A percentile compares a stretch with the other conserved stretches of the same genome.
phyloP scores from a whole-genome alignment of 35 echinoderm and acorn worm genomes.

The Ophioderma brevispina region DNA sequence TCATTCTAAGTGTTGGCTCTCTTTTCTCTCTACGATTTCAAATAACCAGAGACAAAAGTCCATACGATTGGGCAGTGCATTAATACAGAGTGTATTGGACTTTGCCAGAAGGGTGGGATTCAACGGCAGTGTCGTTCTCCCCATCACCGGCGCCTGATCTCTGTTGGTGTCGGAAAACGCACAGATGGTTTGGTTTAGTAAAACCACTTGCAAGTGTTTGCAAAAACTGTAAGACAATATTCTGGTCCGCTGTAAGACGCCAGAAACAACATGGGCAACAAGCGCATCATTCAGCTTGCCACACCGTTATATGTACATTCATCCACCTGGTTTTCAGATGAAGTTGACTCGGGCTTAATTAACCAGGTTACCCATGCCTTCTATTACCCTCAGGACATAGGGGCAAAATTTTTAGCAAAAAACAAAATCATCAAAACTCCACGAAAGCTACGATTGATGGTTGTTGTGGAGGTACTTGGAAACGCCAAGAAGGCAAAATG shows the following conservation, averaged over 20 bases:
- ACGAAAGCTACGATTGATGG: neutral
- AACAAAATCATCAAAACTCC: neutral
- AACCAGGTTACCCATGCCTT: neutral
- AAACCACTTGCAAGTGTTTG: neutral
- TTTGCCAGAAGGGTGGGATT: neutral
- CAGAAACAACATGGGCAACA: neutral
- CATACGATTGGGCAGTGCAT: no score
- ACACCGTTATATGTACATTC: neutral
- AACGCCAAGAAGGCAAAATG: neutral
- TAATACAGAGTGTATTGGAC: no score
- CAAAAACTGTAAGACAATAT: neutral
- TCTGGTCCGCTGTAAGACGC: neutral
- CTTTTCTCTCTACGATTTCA: no score
- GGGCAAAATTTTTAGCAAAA: neutral
- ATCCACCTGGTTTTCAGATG: neutral
- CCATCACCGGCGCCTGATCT: neutral
- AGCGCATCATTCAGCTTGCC: neutral
- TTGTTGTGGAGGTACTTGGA: neutral
- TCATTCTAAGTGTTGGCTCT: no score
- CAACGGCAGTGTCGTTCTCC: neutral
- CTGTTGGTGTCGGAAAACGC: no score
- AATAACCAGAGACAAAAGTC: no score
- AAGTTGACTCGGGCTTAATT: neutral
- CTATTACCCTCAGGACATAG: neutral
- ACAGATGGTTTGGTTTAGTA: no score